Base-by-base conservation (phyloP, 2,888 invertebrate genomes). In the Drosophila koepferae region DNA sequence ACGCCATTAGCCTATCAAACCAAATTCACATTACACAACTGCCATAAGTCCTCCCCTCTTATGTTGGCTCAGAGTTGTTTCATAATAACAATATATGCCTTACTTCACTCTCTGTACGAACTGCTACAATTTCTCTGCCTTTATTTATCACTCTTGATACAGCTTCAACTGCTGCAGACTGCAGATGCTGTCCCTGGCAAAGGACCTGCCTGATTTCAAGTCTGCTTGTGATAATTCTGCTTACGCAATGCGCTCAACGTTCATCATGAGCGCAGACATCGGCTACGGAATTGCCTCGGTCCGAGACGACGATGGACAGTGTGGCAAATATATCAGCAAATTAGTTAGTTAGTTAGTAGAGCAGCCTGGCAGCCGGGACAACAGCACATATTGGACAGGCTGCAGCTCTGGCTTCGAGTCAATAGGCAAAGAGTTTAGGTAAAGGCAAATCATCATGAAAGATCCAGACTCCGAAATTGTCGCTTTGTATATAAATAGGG, bases 241-340 rank as follows among this genome's bases (percentile, higher is more conserved):
- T 86, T 7, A 44, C 74, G 40, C 76, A 74, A 53, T 82, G 71
- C 67, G 56, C 72, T 58, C 80, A 63, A 40, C 65, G 70, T 61
- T 70, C 71, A 62, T 91, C 89, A 90, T 91, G 91, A 91, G 91
- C 91, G 77, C 67, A 53, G 46, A 54, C 48, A 43, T 9, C 31
- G 48, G 60, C 18, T 55, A 68, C 44, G 63, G 46, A 48, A 54
- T 36, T 61, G 76, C 54, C 62, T 16, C 73, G 55, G 62, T 28
- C 16, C 46, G 49, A 40, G 48, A 16, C 51, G 48, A 12, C 51
- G 46, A n/a, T 23, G 43, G 54, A 56, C 55, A 72, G 58, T 64
- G 80, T 76, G 82, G 80, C 90, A 89, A 85, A 86, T 90, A 91
- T 91, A 91, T 91, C 91, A 86, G 77, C 77, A 89, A 81, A 89